Evolutionary conservation across 2,113 vertebrate genomes (phyloP), one percentile per base, ranked within the genome.

Genomic region (Rhinogobius similis): DNA sequence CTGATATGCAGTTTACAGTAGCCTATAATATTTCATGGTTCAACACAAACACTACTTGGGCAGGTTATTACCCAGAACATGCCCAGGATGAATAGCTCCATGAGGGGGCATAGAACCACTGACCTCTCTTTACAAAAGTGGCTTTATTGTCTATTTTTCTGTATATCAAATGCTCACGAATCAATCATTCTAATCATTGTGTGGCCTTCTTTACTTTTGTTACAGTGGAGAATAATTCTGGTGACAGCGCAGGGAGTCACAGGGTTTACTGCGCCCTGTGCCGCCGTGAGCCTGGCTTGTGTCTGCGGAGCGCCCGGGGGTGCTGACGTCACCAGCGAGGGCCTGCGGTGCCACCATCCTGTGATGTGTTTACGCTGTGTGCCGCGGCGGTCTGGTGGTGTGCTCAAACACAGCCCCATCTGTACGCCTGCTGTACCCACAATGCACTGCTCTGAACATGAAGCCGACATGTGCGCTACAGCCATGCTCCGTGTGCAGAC

Each of bases 291-390:
- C 63, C 76, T 90, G 87, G 87, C 84, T 84, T 21, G 69, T 39
- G 69, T 70, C 70, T 85, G 82, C 80, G 68, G 76, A 83, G 79
- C 67, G 63, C 80, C 80, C 72, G 16, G 46, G 77, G 82, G 74
- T 65, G 79, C 80, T 90, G 85, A 90, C 81, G 86, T 91, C 86
- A 87, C 73, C n/a, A 41, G 13, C 2, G 81, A 77, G 88, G 81
- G 78, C 78, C 79, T 89, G 87, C 38, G 85, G 90, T 75, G 72
- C 73, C 77, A 20, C 26, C 38, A 69, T 72, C 72, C 72, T 90
- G 81, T 91, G 87, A 91, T 91, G 82, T 90, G 84, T 87, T 86
- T 81, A 75, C 23, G 73, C 79, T 80, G 70, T 58, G 55, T 29
- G 55, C 65, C 20, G 69, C 79, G 38, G 75, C 41, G 82, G 83